These are phyloP conservation scores for Clupea harengus DNA, from an alignment of 2,113 vertebrate genomes.

Conservation along the genomic window DNA sequence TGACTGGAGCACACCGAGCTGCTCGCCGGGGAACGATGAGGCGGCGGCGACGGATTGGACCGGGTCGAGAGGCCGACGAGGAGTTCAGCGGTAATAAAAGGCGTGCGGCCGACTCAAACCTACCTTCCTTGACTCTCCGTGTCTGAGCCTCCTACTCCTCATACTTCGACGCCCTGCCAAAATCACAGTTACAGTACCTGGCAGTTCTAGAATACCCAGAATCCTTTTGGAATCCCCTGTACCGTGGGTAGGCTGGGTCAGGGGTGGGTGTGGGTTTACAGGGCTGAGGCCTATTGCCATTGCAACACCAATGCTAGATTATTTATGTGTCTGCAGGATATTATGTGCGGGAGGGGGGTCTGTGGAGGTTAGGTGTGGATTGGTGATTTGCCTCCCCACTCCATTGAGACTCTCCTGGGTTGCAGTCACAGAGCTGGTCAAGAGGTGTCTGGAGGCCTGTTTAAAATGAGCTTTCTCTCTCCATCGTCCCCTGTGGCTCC, in stretches of 20 bases:
- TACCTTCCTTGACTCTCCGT: neutral
- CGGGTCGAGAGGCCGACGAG: constrained; percentile 36
- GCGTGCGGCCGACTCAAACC: neutral
- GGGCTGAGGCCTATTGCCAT: neutral
- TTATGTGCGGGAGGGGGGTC: neutral
- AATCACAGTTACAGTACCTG: neutral
- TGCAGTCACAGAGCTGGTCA: neutral
- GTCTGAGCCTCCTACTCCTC: neutral
- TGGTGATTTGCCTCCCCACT: neutral
- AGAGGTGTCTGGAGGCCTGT: constrained; percentile 8
- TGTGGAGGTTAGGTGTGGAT: neutral
- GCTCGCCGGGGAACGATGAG: constrained; percentile 41
- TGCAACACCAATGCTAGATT: neutral
- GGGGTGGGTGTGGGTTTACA: neutral
- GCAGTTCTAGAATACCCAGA: neutral
- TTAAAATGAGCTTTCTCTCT: neutral
- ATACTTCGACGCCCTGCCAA: neutral
- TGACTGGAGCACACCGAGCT: constrained; percentile 43
- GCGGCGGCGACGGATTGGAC: constrained; percentile 32
- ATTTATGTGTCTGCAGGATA: neutral
- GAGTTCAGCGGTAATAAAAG: constrained; percentile 62
- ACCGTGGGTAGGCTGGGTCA: neutral
- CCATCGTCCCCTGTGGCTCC: neutral
- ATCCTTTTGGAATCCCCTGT: neutral
- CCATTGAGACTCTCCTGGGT: neutral